Percentiles rank a stretch among this genome's conserved stretches.
Conservation (phyloP, 2,888 invertebrate species). For the Pimpla rufipes region DNA sequence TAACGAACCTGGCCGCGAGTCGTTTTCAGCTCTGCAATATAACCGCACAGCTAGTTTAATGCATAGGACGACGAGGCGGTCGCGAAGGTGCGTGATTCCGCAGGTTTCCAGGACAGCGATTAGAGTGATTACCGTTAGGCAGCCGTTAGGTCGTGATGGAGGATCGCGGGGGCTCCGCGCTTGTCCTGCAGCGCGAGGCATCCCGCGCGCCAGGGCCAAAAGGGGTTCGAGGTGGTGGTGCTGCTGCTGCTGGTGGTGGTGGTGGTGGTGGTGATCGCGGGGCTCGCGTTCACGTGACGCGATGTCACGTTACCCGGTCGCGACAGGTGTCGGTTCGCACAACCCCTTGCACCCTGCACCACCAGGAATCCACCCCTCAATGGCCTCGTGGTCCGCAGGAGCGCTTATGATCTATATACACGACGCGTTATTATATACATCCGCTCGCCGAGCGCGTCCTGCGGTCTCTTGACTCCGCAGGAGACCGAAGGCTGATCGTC, state of each 20-base stretch:
- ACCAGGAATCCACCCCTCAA: conserved; percentile 37
- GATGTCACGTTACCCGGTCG: conserved; percentile 79
- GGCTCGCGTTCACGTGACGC: conserved; percentile 77
- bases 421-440: neutral
- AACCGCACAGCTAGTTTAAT: conserved; percentile 16
- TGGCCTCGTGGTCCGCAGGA: conserved; percentile 17
- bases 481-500: conserved; percentile 2
- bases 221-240: conserved; percentile 53
- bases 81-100: conserved; percentile 68
- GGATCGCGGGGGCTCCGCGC: conserved; percentile 47
- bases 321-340: conserved; percentile 71
- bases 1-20: neutral
- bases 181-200: conserved; percentile 33
- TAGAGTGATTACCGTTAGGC: conserved; percentile 76
- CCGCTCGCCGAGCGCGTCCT: neutral
- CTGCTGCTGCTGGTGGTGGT: conserved; percentile 20
- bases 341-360: conserved; percentile 49
- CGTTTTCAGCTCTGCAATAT: conserved; percentile 4
- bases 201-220: conserved; percentile 35
- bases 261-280: conserved; percentile 26
- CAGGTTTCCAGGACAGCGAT: conserved; percentile 77
- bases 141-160: conserved; percentile 68
- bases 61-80: conserved; percentile 34
- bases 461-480: conserved; percentile 2
- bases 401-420: neutral